Evolutionary conservation across 2,113 vertebrate genomes (phyloP).

Genomic region (Nestor notabilis): DNA sequence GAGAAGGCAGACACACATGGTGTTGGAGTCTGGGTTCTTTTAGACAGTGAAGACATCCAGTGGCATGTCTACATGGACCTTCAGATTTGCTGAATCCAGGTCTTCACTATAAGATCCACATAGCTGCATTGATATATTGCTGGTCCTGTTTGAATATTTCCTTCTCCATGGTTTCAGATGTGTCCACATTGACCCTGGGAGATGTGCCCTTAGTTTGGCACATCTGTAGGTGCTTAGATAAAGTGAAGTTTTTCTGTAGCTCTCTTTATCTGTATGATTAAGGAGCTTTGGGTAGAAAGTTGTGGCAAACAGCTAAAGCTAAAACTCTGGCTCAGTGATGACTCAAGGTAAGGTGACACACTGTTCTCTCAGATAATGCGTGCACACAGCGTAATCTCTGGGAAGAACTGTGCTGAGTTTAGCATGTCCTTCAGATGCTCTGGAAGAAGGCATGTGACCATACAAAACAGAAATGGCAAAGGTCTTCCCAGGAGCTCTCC

Average conservation of each 20-base stretch:
- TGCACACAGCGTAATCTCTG: neutral
- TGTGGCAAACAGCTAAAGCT: neutral
- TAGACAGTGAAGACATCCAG: neutral
- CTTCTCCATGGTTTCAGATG: neutral
- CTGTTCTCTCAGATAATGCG: constrained; percentile 24
- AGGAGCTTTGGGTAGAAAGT: neutral
- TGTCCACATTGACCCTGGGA: neutral
- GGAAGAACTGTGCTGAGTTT: constrained; percentile 46
- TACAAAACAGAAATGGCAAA: neutral
- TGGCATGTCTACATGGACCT: neutral
- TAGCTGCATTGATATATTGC: neutral
- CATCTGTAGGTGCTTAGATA: neutral
- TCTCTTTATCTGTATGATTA: neutral
- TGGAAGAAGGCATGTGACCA: neutral
- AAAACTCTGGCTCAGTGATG: constrained; percentile 32
- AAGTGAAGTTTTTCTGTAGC: neutral
- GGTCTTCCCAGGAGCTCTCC: neutral
- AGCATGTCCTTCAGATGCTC: constrained; percentile 45
- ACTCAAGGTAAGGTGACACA: constrained; percentile 35
- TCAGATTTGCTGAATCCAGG: neutral
- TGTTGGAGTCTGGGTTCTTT: neutral
- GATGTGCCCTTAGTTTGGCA: neutral
- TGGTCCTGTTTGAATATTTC: neutral
- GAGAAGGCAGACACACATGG: neutral
- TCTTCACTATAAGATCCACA: neutral